Evolutionary conservation across 1,140 invertebrate genomes (phyloP).

Genomic region (Bombus turneri): DNA sequence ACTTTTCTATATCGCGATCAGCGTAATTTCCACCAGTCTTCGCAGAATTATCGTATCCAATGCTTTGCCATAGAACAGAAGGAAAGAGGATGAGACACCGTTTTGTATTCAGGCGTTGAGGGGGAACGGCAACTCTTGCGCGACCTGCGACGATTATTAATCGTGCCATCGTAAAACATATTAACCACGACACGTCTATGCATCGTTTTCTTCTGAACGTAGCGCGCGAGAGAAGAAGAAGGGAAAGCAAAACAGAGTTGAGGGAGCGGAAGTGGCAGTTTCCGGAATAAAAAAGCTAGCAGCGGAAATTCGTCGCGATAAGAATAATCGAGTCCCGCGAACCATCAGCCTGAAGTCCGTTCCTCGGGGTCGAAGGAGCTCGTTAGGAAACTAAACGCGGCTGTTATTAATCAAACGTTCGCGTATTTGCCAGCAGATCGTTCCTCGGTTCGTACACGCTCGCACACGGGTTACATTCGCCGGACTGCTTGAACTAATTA

Average conservation of each 20-base stretch:
- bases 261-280: slow-evolving; percentile 61
- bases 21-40: neutral
- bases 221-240: neutral
- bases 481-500: neutral
- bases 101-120: slow-evolving; percentile 34
- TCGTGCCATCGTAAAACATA: slow-evolving; percentile 43
- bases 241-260: slow-evolving; percentile 46
- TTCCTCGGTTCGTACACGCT: neutral
- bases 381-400: slow-evolving; percentile 31
- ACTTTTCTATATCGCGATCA: neutral
- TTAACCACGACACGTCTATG: slow-evolving; percentile 19
- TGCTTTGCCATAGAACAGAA: neutral
- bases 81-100: neutral
- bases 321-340: slow-evolving; percentile 56
- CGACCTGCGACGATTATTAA: slow-evolving; percentile 60
- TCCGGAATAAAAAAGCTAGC: slow-evolving; percentile 56
- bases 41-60: neutral
- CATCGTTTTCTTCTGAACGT: slow-evolving; percentile 19
- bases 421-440: neutral
- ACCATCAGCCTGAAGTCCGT: neutral
- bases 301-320: slow-evolving; percentile 66
- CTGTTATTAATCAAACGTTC: slow-evolving; percentile 17
- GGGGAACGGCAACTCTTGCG: slow-evolving; percentile 11
- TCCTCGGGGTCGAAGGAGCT: neutral
- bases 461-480: neutral